Evolutionary conservation across 1,140 invertebrate genomes (phyloP).

Genomic region (Ips nitidus): DNA sequence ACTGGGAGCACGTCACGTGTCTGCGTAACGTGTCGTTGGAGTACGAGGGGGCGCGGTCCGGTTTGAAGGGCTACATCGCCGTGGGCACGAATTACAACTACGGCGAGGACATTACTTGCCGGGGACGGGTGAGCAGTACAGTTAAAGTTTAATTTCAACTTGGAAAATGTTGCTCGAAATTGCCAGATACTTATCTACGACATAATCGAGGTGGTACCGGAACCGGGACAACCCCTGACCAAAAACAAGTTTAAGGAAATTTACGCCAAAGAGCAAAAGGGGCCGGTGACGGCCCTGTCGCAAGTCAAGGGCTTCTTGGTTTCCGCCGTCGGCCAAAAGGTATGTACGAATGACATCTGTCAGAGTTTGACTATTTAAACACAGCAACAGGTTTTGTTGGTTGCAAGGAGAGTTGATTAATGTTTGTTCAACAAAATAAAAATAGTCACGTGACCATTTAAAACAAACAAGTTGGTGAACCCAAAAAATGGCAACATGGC

Average conservation of each 20-base stretch:
- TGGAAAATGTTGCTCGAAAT: too few species aligned
- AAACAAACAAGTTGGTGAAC: too few species aligned
- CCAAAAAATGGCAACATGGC: too few species aligned
- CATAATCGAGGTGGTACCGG: constrained; percentile 98
- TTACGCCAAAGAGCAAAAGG: constrained; percentile 98
- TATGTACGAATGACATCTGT: constrained; percentile 47
- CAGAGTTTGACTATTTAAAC: constrained; percentile 9
- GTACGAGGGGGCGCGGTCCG: constrained; percentile 93
- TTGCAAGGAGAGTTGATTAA: too few species aligned
- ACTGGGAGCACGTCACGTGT: constrained; percentile 95
- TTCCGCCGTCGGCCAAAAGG: constrained; percentile 97
- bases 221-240: constrained; percentile 95
- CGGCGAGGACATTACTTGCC: constrained; percentile 96
- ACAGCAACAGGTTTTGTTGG: too few species aligned
- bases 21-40: constrained; percentile 92
- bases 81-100: constrained; percentile 96
- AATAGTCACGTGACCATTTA: too few species aligned
- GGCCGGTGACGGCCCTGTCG: constrained; percentile 95
- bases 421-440: too few species aligned
- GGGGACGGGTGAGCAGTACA: constrained; percentile 66
- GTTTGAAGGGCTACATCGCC: constrained; percentile 93
- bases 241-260: constrained; percentile 96
- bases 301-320: constrained; percentile 93
- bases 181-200: constrained; percentile 89
- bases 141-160: neutral